Evolutionary conservation across 2,888 invertebrate species (phyloP), one percentile per base, ranked within the genome.

Genomic region (Tinea pellionella): DNA sequence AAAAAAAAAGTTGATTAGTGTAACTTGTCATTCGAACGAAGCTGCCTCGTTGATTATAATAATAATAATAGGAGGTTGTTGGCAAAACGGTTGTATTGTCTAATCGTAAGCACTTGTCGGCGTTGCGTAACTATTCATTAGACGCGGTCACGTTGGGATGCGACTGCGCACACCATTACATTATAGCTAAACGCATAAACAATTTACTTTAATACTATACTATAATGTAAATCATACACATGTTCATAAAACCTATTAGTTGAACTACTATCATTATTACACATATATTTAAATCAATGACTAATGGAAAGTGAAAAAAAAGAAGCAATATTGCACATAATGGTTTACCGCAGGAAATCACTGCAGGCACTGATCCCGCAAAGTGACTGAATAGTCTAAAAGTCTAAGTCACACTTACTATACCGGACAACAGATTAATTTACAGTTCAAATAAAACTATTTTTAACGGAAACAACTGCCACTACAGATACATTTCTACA

Each of bases 51-150:
- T 53, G 53, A 53, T 53, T 53, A 12, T 53, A 24, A 24, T 53
- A 53, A 53, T 53, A 19, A 24, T 53, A 53, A 53, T 53, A 19
- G 18, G 24, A 53, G 24, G 53, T 53, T 53, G 53, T 24, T 7
- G 19, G 24, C 53, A 53, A 37, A 53, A 53, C 53, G 53, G 24
- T 53, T 53, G 57, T 19, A 57, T 57, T 59, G 59, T 59, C 30
- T 47, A 59, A 59, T 59, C 12, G 43, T 59, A 59, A 16, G 15
- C 59, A 29, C 43, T 59, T 43, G 47, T 47, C 42, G 47, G 42
- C 16, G 59, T 59, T 59, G 59, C 59, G 47, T 41, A 59, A 59
- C 47, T 47, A 18, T 29, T 42, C 59, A 57, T 57, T 57, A 57
- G 32, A 30, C 9, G 32, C 57, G 32, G 32, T 57, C 57, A 57